phyloP scores from a whole-genome alignment of 1,140 invertebrate species.

The Drosophila nasuta region DNA sequence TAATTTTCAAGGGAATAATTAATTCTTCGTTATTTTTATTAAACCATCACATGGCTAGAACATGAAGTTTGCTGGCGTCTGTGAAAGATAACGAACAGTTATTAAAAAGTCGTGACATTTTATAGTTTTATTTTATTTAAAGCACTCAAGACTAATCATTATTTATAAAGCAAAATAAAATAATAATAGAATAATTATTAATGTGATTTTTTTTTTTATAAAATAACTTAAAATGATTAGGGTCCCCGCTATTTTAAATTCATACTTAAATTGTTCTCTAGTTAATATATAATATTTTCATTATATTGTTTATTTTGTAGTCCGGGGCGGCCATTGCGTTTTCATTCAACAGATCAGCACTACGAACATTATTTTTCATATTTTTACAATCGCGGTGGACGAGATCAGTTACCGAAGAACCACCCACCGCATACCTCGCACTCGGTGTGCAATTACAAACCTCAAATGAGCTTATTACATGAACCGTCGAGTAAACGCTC shows the following conservation, averaged over 20 bases:
- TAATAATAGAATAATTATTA: too few relatives aligned
- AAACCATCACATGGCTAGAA: too few relatives aligned
- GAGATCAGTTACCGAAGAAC: constrained; percentile 56
- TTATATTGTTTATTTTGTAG: constrained; percentile 39
- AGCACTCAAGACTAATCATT: too few relatives aligned
- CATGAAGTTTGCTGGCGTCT: too few relatives aligned
- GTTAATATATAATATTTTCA: not conserved
- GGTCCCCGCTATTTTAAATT: too few relatives aligned
- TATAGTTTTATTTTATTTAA: too few relatives aligned
- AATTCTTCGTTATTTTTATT: too few relatives aligned
- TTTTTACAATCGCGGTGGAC: constrained; percentile 72
- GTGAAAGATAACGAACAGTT: too few relatives aligned
- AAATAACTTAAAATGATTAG: too few relatives aligned
- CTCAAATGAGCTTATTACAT: constrained; percentile 69
- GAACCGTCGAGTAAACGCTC: constrained; percentile 43
- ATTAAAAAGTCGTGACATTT: too few relatives aligned
- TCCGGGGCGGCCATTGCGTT: constrained; percentile 43
- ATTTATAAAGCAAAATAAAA: too few relatives aligned
- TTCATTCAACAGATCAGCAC: constrained; percentile 63
- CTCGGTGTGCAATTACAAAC: constrained; percentile 42
- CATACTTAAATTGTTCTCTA: not conserved
- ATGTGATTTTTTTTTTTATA: too few relatives aligned
- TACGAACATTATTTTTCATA: constrained; percentile 80
- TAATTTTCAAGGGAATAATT: not conserved
- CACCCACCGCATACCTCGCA: constrained; percentile 14